Percentiles rank a stretch among this genome's conserved stretches.
Conservation (phyloP, 2,113 vertebrate species). For the Erythrocercus mccallii region DNA sequence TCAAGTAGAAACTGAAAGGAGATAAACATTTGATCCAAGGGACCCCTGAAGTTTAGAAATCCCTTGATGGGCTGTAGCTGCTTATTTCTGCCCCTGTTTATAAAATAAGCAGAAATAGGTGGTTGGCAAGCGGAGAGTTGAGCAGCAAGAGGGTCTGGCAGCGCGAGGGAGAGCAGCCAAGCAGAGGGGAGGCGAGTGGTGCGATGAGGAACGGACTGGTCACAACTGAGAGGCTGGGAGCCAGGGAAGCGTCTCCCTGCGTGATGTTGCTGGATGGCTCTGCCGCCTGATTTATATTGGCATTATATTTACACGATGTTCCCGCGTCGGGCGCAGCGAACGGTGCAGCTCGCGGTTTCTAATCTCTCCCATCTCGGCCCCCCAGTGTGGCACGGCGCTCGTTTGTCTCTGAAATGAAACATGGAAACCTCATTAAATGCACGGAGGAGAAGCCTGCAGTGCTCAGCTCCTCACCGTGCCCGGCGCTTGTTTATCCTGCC, state of each 20-base stretch:
- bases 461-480: conserved; percentile 3
- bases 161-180: background rate
- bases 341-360: background rate
- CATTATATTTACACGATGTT: background rate
- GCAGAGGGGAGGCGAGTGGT: background rate
- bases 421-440: conserved; percentile 65
- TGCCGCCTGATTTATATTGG: conserved; percentile 6
- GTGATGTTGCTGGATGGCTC: background rate
- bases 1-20: conserved; percentile 53
- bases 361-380: conserved; percentile 17
- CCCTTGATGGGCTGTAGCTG: background rate
- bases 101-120: background rate
- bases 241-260: background rate
- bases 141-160: background rate
- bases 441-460: conserved; percentile 24
- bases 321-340: conserved; percentile 11
- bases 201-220: background rate
- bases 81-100: background rate
- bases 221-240: background rate
- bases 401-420: conserved; percentile 67
- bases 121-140: background rate
- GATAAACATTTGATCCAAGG: conserved; percentile 54
- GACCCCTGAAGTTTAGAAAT: conserved; percentile 48
- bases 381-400: conserved; percentile 40
- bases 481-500: background rate